phyloP scores from a whole-genome alignment of 2,797 vertebrate genomes.

The Halcyon badia region DNA sequence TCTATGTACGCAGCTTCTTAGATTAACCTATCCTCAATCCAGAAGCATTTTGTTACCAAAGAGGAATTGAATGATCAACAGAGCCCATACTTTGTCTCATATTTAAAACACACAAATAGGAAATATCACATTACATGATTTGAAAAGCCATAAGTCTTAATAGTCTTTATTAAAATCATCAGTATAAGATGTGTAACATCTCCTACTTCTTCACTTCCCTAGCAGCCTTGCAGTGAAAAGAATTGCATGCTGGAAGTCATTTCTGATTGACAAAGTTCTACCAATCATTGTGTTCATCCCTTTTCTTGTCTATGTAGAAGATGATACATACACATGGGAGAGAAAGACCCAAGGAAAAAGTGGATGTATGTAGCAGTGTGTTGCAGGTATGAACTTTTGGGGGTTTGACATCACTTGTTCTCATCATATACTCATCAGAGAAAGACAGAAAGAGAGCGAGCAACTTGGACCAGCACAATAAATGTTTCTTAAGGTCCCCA shows the following conservation, averaged over 20 bases:
- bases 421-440: background rate
- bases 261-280: background rate
- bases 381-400: background rate
- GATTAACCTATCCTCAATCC: background rate
- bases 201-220: background rate
- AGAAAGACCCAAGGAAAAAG: background rate
- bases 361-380: background rate
- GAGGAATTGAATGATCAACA: background rate
- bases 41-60: background rate
- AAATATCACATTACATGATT: background rate
- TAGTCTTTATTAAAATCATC: background rate
- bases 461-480: background rate
- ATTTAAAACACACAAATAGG: background rate
- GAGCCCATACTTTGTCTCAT: background rate
- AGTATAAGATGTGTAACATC: background rate
- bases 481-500: background rate
- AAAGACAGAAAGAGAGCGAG: background rate
- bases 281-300: accelerated
- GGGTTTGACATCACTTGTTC: background rate
- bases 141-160: background rate
- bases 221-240: background rate
- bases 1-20: background rate
- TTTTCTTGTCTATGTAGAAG: accelerated
- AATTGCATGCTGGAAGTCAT: background rate
- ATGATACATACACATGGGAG: background rate